A percentile compares a stretch with the other conserved stretches of the same genome.
phyloP scores from a whole-genome alignment of 1,140 invertebrate genomes.

The Delia radicum region DNA sequence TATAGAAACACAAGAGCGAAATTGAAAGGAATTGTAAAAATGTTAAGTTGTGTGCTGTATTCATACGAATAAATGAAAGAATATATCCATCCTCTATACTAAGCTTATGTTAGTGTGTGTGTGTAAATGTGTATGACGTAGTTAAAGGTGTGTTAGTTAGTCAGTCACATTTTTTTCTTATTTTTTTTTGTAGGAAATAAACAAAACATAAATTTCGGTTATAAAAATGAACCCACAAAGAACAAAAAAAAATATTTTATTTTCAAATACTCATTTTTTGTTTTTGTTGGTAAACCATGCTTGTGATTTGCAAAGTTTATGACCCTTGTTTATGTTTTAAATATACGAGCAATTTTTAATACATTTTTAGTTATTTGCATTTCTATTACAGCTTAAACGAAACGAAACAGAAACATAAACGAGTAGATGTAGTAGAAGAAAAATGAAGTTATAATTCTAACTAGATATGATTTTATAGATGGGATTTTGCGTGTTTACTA shows the following conservation, averaged over 20 bases:
- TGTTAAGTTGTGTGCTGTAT: background rate
- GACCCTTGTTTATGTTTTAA: background rate
- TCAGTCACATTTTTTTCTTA: background rate
- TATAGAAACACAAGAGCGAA: background rate
- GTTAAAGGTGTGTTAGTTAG: background rate
- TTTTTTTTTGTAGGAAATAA: background rate
- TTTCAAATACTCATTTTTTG: background rate
- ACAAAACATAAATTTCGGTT: background rate
- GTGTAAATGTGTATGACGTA: background rate
- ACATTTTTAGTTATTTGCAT: conserved; percentile 4
- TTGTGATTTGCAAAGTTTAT: background rate
- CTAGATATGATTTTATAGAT: background rate
- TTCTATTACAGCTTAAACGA: background rate
- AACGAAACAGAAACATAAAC: background rate
- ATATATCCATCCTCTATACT: no score
- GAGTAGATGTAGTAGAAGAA: background rate
- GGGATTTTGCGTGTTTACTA: background rate
- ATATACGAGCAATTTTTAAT: background rate
- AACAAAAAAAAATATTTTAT: background rate
- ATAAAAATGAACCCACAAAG: background rate
- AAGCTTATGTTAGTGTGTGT: background rate
- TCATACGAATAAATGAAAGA: background rate
- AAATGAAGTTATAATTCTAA: background rate
- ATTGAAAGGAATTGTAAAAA: background rate
- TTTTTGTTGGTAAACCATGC: background rate